These are phyloP conservation scores for Neelides folsomi DNA, from an alignment of 2,888 invertebrate species.

Conservation along the genomic window DNA sequence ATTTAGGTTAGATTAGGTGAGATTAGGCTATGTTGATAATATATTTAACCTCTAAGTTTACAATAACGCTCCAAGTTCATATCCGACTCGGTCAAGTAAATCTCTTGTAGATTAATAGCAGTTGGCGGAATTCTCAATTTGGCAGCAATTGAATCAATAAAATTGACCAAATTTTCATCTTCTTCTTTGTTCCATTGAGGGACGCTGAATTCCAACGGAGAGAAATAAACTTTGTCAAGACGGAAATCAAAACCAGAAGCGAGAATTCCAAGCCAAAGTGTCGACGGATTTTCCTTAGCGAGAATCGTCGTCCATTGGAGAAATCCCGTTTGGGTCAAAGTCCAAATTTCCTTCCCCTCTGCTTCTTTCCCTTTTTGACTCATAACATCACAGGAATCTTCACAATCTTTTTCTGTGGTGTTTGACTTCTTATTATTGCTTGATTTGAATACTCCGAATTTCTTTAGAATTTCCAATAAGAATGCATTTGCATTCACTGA, in stretches of 20 bases:
- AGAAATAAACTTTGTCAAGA: constrained; percentile 8
- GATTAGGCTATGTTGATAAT: too few species aligned
- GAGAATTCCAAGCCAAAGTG: constrained; percentile 11
- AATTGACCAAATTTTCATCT: constrained; percentile 11
- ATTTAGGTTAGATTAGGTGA: too few species aligned
- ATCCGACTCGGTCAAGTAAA: constrained; percentile 9
- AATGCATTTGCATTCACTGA: constrained; percentile 1
- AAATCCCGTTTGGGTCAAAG: constrained; percentile 9
- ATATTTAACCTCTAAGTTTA: too few species aligned
- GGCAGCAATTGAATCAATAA: constrained; percentile 6
- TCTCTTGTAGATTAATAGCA: constrained; percentile 8
- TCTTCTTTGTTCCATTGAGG: constrained; percentile 9
- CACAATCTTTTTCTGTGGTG: too few species aligned
- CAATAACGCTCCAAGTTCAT: too few species aligned
- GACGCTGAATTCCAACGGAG: constrained; percentile 5
- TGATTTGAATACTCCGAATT: too few species aligned
- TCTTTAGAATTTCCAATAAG: constrained; percentile 2
- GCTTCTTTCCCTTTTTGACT: too few species aligned
- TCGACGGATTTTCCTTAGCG: background rate
- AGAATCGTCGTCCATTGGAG: constrained; percentile 11
- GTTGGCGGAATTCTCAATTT: constrained; percentile 9
- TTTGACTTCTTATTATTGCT: too few species aligned
- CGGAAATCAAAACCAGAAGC: constrained; percentile 12
- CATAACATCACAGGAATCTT: too few species aligned
- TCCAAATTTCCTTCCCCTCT: background rate